Evolutionary conservation across 2,888 invertebrate genomes (phyloP).

Genomic region (Erebia epiphron): DNA sequence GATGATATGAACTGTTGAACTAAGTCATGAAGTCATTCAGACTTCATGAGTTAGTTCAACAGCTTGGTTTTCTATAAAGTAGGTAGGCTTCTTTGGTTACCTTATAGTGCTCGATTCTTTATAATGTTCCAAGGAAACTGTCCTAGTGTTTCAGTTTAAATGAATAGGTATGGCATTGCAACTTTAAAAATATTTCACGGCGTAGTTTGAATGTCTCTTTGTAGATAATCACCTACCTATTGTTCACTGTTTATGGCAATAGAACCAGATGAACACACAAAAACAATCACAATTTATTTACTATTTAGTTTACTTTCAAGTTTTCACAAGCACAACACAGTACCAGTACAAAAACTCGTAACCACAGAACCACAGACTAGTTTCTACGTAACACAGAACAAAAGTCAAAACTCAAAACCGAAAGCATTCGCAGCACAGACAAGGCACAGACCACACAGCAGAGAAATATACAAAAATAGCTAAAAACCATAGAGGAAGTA

Average conservation of each 20-base stretch:
- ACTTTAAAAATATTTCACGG: slow-evolving; percentile 5
- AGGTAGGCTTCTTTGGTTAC: slow-evolving; percentile 2
- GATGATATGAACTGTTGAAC: neutral
- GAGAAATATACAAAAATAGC: too few relatives aligned
- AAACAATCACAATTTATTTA: slow-evolving; percentile 20
- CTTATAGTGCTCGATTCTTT: neutral
- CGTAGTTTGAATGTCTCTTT: neutral
- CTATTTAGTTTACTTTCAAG: neutral
- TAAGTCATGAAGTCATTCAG: neutral
- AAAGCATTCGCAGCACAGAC: too few relatives aligned
- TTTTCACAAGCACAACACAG: neutral
- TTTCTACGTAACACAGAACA: too few relatives aligned
- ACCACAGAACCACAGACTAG: too few relatives aligned
- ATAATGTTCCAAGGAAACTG: slow-evolving; percentile 7
- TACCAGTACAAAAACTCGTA: too few relatives aligned
- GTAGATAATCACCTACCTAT: neutral
- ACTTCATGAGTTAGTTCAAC: neutral
- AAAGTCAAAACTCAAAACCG: too few relatives aligned
- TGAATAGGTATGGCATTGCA: neutral
- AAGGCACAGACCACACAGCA: too few relatives aligned
- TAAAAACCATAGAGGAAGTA: too few relatives aligned
- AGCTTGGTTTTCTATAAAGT: neutral
- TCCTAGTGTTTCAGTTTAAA: neutral
- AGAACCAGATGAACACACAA: slow-evolving; percentile 16
- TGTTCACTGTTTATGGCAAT: slow-evolving; percentile 6